phyloP scores from a whole-genome alignment of 1,140 invertebrate genomes.

The Cydia splendana region DNA sequence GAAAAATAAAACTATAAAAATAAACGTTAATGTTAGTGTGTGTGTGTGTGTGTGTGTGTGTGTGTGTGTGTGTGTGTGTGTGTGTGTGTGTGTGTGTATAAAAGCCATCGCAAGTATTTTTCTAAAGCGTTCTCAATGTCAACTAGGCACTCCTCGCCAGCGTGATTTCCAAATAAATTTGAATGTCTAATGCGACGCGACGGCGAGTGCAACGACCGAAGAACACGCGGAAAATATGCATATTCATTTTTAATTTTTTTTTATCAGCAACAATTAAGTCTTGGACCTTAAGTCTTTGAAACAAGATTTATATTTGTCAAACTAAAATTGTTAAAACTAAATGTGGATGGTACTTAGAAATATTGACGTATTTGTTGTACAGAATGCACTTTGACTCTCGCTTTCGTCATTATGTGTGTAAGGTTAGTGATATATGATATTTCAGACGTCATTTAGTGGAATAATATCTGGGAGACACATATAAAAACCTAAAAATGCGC shows the following conservation, averaged over 20 bases:
- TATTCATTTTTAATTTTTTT: not conserved
- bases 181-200: not conserved
- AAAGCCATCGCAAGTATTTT: not conserved
- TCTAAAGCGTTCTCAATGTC: not conserved
- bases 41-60: too few species aligned
- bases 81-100: too few species aligned
- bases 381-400: not conserved
- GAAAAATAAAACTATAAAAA: too few species aligned
- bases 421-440: not conserved
- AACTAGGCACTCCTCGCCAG: not conserved
- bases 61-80: too few species aligned
- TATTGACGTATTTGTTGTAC: constrained; percentile 1
- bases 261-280: not conserved
- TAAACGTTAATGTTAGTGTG: too few species aligned
- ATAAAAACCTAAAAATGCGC: too few species aligned
- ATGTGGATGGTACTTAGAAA: not conserved
- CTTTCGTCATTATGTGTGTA: not conserved
- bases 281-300: too few species aligned
- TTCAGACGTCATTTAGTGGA: not conserved
- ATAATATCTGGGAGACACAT: too few species aligned
- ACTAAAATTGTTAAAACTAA: not conserved
- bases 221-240: not conserved
- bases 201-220: not conserved
- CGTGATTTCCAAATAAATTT: not conserved
- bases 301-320: too few species aligned